Evolutionary conservation across 2,113 vertebrate species (phyloP), one percentile per base, ranked within the genome.

Genomic region (Mixornis gularis): DNA sequence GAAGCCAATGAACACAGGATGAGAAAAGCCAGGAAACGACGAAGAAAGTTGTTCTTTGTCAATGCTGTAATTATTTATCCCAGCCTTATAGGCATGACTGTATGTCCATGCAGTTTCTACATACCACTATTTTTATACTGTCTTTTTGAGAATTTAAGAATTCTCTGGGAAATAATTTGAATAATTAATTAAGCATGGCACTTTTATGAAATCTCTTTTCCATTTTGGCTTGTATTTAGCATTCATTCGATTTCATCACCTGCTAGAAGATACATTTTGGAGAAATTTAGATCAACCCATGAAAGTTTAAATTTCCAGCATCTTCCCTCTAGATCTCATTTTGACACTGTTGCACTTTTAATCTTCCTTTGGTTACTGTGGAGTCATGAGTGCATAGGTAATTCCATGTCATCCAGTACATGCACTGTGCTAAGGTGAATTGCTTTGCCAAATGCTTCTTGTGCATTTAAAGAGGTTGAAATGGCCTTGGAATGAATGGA

Each of bases 101-200:
- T 81, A 27, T 95, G 79, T 86, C 56, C 79, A 74, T 41, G 40
- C 34, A 58, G 52, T 90, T 93, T 93, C 81, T 85, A 76, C 63
- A 86, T 88, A 46, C 40, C 58, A 43, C 85, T 89, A 12, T 87
- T 89, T 92, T 32, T 43, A 64, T 79, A 34, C 43, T 6, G 5
- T 19, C 66, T 73, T 48, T 76, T 36, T 13, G 20, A 36, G 55
- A 69, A 41, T 69, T 92, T 55, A 91, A 82, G 73, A 92, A 72
- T 76, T 93, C 51, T 71, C 78, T 90, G 44, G 6, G 89, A 92
- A 94, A 79, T 92, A 81, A 91, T 29, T 81, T 7, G n/a, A 88
- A 63, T 30, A 7, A 30, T 40, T 25, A 86, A 76, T 91, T 66
- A 71, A 87, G 30, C 32, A 27, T 69, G 63, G 14, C 32, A 48